Percentiles rank a stretch among this genome's conserved stretches.
Conservation (phyloP, 1,140 invertebrate genomes). For the Drosophila lacteicornis region DNA sequence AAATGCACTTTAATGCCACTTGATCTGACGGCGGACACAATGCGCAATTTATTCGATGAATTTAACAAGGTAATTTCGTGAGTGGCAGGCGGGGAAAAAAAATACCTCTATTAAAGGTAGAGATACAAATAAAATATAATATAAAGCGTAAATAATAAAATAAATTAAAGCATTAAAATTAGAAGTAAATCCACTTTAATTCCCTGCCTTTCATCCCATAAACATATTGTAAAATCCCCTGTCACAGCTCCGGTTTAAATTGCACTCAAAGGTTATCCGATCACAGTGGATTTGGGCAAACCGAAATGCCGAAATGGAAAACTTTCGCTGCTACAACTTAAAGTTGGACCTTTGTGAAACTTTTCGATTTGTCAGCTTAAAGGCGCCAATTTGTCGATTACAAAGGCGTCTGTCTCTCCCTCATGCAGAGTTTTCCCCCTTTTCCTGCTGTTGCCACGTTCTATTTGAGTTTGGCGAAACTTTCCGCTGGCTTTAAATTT, state of each 20-base stretch:
- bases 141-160: not conserved
- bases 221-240: not conserved
- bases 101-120: too few species aligned
- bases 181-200: not conserved
- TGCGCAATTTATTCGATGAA: conserved; percentile 43
- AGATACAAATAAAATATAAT: not conserved
- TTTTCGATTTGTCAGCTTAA: conserved; percentile 59
- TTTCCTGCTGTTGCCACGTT: conserved; percentile 13
- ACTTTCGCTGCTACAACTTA: conserved; percentile 41
- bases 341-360: conserved; percentile 57
- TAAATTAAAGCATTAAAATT: not conserved
- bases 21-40: conserved; percentile 57
- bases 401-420: conserved; percentile 21
- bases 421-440: conserved; percentile 10
- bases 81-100: conserved; percentile 1
- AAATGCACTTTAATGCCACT: conserved; percentile 76
- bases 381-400: conserved; percentile 70
- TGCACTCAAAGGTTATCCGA: conserved; percentile 1
- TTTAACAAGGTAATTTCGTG: conserved; percentile 22
- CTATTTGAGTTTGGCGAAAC: conserved; percentile 32
- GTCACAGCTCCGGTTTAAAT: not conserved
- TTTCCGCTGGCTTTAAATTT: conserved; percentile 59
- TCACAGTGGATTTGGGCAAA: conserved; percentile 20
- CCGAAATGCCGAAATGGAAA: conserved; percentile 3
- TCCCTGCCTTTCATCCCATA: not conserved